Conservation (phyloP, 2,888 invertebrate species). For the Metellina segmentata region DNA sequence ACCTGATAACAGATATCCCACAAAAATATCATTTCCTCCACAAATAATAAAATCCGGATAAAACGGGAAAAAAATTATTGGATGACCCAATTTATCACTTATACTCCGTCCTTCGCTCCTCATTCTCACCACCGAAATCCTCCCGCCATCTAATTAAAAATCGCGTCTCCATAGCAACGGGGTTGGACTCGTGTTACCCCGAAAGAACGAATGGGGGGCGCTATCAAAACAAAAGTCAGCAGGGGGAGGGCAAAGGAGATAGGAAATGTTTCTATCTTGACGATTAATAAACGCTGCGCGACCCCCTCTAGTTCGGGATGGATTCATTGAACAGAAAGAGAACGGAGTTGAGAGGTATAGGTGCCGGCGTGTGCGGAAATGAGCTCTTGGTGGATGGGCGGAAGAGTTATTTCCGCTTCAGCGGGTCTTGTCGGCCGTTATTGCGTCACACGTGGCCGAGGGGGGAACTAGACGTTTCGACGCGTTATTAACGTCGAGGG, state of each 20-base stretch:
- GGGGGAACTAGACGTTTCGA: not conserved
- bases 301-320: not conserved
- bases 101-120: not conserved
- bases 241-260: not conserved
- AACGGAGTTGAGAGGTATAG: not conserved
- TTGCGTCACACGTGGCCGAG: constrained; percentile 52
- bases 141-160: constrained; percentile 22
- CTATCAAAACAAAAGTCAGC: constrained; percentile 54
- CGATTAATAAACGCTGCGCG: constrained; percentile 32
- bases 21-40: not conserved
- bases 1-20: not conserved
- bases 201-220: not conserved
- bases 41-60: not conserved
- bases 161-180: constrained; percentile 27
- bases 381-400: constrained; percentile 64
- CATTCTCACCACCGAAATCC: not conserved
- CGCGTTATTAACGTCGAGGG: not conserved
- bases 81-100: not conserved
- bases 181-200: not conserved
- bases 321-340: not conserved
- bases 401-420: constrained; percentile 72
- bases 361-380: constrained; percentile 56
- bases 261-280: not conserved
- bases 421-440: constrained; percentile 40
- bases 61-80: not conserved